A percentile compares a stretch with the other conserved stretches of the same genome.
Conservation (phyloP, 92 coral and sea anemone species). For the Porites cylindrica region DNA sequence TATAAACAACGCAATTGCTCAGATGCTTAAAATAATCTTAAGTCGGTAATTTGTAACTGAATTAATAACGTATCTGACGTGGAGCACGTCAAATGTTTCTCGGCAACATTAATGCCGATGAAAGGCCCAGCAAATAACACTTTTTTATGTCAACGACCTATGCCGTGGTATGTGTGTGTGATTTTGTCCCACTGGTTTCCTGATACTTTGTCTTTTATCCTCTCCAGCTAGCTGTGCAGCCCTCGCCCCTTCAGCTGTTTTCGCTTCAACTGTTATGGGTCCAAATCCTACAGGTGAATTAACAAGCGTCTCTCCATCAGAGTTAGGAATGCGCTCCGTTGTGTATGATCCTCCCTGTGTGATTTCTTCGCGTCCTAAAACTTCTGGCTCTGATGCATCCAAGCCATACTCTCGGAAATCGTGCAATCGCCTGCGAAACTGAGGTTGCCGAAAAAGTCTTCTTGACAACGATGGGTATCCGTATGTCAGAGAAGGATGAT, state of each 20-base stretch:
- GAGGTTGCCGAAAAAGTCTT: conserved; percentile 56
- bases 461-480: conserved; percentile 30
- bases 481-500: background rate
- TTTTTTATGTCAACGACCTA: background rate
- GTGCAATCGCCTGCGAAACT: conserved; percentile 78
- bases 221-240: conserved; percentile 63
- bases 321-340: conserved; percentile 60
- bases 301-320: conserved; percentile 79
- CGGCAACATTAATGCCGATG: background rate
- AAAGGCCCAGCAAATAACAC: background rate
- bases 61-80: no score
- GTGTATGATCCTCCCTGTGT: conserved; percentile 82
- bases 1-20: no score
- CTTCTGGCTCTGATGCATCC: conserved; percentile 45
- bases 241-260: conserved; percentile 88
- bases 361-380: conserved; percentile 64
- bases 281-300: conserved; percentile 92
- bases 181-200: background rate
- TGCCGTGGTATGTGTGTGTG: background rate
- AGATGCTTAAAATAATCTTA: no score
- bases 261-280: conserved; percentile 98
- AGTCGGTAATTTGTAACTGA: no score
- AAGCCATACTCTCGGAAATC: conserved; percentile 56
- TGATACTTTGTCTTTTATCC: conserved; percentile 53
- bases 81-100: no score